phyloP scores from a whole-genome alignment of 53 echinoderm and acorn worm genomes.

The Pentamera pediparva region DNA sequence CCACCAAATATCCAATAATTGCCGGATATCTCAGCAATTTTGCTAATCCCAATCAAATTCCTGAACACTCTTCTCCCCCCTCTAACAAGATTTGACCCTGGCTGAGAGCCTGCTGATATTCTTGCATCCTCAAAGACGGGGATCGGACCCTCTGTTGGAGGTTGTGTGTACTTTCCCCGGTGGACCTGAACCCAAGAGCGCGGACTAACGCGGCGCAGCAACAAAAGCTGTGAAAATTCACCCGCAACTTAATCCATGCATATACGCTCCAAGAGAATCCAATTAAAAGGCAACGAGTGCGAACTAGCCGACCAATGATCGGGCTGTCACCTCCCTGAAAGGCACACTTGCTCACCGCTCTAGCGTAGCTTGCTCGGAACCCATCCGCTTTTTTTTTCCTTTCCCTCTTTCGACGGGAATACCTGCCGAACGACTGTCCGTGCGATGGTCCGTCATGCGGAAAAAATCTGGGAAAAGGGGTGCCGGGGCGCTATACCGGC shows the following conservation, averaged over 20 bases:
- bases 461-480: slow-evolving; percentile 36
- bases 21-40: slow-evolving; percentile 16
- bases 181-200: slow-evolving; percentile 31
- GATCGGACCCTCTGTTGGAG: too few relatives aligned
- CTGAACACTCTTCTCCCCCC: slow-evolving; percentile 21
- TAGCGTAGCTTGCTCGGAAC: slow-evolving; percentile 31
- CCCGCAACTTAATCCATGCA: slow-evolving; percentile 38
- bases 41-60: slow-evolving; percentile 30
- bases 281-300: slow-evolving; percentile 33
- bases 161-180: slow-evolving; percentile 35
- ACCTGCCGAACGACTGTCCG: neutral
- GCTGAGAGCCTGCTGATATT: slow-evolving; percentile 11
- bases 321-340: slow-evolving; percentile 32
- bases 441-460: slow-evolving; percentile 11
- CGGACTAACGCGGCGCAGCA: slow-evolving; percentile 19
- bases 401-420: neutral
- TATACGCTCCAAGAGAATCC: slow-evolving; percentile 41
- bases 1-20: slow-evolving; percentile 10
- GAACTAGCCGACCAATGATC: slow-evolving; percentile 35
- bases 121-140: neutral
- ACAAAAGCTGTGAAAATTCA: slow-evolving; percentile 39
- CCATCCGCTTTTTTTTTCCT: too few relatives aligned
- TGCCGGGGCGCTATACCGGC: neutral
- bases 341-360: slow-evolving; percentile 37
- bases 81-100: slow-evolving; percentile 23